Base-by-base conservation (phyloP, 2,797 vertebrate genomes). In the Cyprinella venusta region DNA sequence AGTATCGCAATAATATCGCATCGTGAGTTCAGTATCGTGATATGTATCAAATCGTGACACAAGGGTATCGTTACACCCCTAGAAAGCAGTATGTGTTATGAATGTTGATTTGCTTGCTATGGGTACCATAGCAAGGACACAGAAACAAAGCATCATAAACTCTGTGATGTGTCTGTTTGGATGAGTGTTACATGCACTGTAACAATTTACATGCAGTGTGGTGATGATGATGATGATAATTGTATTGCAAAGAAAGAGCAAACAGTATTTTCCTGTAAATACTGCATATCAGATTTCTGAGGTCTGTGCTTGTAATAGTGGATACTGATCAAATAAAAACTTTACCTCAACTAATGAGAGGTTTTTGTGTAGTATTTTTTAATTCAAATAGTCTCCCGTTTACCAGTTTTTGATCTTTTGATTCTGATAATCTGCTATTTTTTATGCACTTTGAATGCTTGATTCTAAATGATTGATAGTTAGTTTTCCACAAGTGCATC, bases 221-320 rank as follows among this genome's bases (percentile, higher is more conserved):
- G 33, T 36, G 33, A n/a, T n/a, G n/a, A 36, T 36, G 52, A n/a
- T 79, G n/a, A 21, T 76, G 45, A 26, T 64, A 9, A 42, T 10
- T 54, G 45, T 68, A 76, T 42, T 68, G 42, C 13, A 81, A 76
- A 70, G 30, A 54, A 38, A 56, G 36, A 26, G 61, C n/a, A 76
- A 82, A 75, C 19, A 2, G 61, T 76, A 10, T 82, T 82, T 67
- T 82, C 36, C 36, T 30, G 36, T 68, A 67, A 67, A 76, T 75
- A 33, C 50, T 65, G 59, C 48, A 30, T 76, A 61, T 18, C 61
- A 76, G 36, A 56, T 76, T 67, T 7, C 36, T 45, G 24, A 42
- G 61, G n/a, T 42, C 18, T 68, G 71, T 82, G 50, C 48, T 82
- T 82, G 4, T 67, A 18, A 82, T 42, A 56, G n/a, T 82, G 61